Percentiles rank a stretch among this genome's conserved stretches.
Evolutionary conservation across 2,113 vertebrate species (phyloP).

Genomic region (Scophthalmus maximus): DNA sequence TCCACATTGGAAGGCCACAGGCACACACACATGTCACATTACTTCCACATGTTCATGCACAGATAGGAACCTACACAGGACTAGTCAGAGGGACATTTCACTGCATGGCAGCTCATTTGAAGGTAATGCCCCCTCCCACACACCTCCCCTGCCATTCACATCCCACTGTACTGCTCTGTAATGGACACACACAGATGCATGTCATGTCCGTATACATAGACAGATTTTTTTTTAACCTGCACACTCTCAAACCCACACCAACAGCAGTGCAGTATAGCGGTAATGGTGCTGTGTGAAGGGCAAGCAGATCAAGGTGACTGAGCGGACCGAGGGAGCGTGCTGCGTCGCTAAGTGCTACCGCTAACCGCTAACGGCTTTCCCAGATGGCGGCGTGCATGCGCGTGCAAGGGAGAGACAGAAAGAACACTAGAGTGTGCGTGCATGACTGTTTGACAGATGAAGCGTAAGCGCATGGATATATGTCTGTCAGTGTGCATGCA

Average conservation of each 20-base stretch:
- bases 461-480: conserved; percentile 48
- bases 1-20: neutral
- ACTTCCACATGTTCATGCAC: neutral
- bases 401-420: conserved; percentile 31
- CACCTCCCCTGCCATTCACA: conserved; percentile 73
- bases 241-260: conserved; percentile 58
- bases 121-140: conserved; percentile 73
- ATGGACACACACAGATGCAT: conserved; percentile 72
- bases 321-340: conserved; percentile 79
- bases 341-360: conserved; percentile 81
- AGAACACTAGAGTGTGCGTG: conserved; percentile 54
- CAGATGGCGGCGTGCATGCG: conserved; percentile 73
- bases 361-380: conserved; percentile 82
- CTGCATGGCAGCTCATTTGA: conserved; percentile 79
- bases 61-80: conserved; percentile 30
- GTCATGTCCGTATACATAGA: conserved; percentile 64
- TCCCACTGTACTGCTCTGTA: conserved; percentile 78
- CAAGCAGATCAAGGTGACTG: conserved; percentile 87
- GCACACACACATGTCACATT: neutral
- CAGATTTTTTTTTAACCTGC: conserved; percentile 41
- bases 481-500: conserved; percentile 39
- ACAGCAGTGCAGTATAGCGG: conserved; percentile 71
- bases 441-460: conserved; percentile 44
- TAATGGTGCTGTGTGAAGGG: conserved; percentile 85
- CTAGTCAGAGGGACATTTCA: conserved; percentile 68